Conservation (phyloP, 2,113 vertebrate genomes). For the Crotalus tigris region DNA sequence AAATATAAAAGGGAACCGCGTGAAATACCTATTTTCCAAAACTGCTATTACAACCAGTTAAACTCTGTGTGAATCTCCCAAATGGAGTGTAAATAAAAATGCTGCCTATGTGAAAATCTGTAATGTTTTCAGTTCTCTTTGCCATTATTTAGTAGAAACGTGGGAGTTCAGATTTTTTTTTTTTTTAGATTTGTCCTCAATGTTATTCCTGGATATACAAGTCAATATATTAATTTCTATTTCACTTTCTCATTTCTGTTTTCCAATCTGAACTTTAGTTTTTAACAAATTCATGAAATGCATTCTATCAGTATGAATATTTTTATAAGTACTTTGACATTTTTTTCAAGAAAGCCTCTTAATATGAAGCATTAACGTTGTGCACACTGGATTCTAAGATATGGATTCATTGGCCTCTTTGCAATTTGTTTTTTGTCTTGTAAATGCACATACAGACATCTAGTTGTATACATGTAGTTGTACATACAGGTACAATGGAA, state of each 20-base stretch:
- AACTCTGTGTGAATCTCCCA: constrained; percentile 56
- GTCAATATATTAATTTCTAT: neutral
- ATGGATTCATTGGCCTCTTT: neutral
- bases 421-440: neutral
- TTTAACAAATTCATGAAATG: neutral
- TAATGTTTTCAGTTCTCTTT: constrained; percentile 25
- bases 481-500: too few relatives aligned
- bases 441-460: neutral
- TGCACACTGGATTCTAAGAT: neutral
- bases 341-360: neutral
- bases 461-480: too few relatives aligned
- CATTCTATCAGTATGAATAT: neutral
- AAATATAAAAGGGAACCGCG: constrained; percentile 27
- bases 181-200: neutral
- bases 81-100: constrained; percentile 61
- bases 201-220: neutral
- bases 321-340: neutral
- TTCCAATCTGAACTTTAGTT: neutral
- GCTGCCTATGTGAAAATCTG: constrained; percentile 47
- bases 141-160: neutral
- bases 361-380: neutral
- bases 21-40: constrained; percentile 30
- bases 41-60: constrained; percentile 57
- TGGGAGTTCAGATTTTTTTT: neutral
- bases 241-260: neutral